Base-by-base conservation (phyloP, 53 echinoderm and acorn worm genomes). In the Paracentrotus lividus region DNA sequence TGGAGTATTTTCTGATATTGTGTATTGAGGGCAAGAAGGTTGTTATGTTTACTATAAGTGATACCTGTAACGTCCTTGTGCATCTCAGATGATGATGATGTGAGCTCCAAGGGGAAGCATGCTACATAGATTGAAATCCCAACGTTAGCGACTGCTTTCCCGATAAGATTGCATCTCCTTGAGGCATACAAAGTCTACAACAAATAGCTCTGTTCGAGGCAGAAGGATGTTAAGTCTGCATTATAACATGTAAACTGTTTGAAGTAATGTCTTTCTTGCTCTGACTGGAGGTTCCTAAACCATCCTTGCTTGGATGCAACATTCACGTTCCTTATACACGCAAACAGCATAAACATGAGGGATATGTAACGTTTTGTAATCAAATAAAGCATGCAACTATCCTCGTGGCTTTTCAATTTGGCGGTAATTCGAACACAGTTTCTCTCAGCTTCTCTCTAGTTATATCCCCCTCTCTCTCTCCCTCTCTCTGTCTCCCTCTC, bases 331-430 rank as follows among this genome's bases (percentile, higher is more conserved):
- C 57, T n/a, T n/a, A n/a, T n/a, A 33, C 9, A 20, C 88, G 88
- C 31, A 88, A 88, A 88, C 56, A 88, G 58, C 58, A 56, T 85
- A 88, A 88, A 88, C 88, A 88, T 31, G 58, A 56, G 34, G 86
- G 53, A 55, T 55, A 53, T 88, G 53, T 54, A 88, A 55, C 88
- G 58, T 88, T 56, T 88, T 40, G 88, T 88, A 88, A 88, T 88
- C 88, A 56, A 56, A 88, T 85, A 85, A 51, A 49, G 47, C 51
- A 51, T 2, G 24, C 34, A 47, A 14, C 49, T 42, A 60, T 85
- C 53, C 38, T 38, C 88, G 38, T 88, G 88, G 88, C 34, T 88
- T 88, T 88, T 88, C 88, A 88, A 88, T 88, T 88, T 88, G 32
- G 57, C 58, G 21, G 58, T 53, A 88, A 88, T 32, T 85, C 49